Percentiles rank a stretch among this genome's conserved stretches.
Conservation (phyloP, 2,888 invertebrate species). For the Ophion obscuratus region DNA sequence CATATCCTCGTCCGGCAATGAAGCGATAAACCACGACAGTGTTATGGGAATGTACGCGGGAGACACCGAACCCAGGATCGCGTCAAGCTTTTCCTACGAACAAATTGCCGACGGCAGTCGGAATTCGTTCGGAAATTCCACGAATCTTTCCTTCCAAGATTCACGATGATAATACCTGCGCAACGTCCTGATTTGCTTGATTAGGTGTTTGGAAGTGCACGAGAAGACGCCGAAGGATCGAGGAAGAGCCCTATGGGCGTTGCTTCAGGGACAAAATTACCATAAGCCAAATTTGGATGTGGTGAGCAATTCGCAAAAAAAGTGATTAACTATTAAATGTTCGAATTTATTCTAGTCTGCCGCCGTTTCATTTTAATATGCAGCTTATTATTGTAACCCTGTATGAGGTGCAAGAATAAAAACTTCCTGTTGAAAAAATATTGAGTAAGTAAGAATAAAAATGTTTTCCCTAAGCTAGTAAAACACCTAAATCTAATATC, state of each 20-base stretch:
- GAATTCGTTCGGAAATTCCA: slow-evolving; percentile 56
- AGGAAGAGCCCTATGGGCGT: background rate
- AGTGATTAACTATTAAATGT: background rate
- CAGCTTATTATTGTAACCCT: background rate
- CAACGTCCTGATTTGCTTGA: background rate
- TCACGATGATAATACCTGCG: slow-evolving; percentile 24
- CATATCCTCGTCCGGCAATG: slow-evolving; percentile 6
- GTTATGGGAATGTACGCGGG: slow-evolving; percentile 5
- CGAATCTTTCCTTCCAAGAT: slow-evolving; percentile 47
- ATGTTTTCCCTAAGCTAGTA: no score
- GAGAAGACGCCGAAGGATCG: background rate
- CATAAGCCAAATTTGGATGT: no score
- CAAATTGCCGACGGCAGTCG: slow-evolving; percentile 43
- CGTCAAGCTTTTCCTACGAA: slow-evolving; percentile 61
- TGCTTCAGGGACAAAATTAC: background rate
- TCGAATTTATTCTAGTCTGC: background rate
- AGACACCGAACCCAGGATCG: slow-evolving; percentile 30
- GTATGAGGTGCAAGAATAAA: background rate
- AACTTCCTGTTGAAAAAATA: background rate
- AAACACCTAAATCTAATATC: no score
- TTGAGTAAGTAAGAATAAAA: background rate
- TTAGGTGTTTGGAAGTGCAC: background rate
- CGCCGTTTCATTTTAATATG: background rate
- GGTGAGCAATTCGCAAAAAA: no score
- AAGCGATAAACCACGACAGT: background rate